Base-by-base conservation (phyloP, 2,888 invertebrate genomes). In the Ypsolopha sequella region DNA sequence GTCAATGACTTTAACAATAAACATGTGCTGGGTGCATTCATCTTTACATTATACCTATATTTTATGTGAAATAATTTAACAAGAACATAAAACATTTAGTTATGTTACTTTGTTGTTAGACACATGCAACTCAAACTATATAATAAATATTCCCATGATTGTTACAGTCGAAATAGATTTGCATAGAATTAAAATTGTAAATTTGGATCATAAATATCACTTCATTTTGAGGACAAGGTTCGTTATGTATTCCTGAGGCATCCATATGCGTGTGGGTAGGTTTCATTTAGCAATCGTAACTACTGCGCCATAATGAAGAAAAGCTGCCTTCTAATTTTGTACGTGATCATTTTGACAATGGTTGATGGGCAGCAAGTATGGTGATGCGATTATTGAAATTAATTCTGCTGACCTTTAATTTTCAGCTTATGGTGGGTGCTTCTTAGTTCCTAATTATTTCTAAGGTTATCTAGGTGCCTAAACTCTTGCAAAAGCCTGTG, bases 111-210 rank as follows among this genome's bases (percentile, higher is more conserved):
- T 24, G 24, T 24, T 24, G 4, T 24, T 24, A 3, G 24, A 24
- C 2, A 24, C 24, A 24, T 24, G 24, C 24, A 24, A 24, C 24
- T 24, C 2, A 24, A 24, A 24, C 24, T 24, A 24, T 24, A 24
- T 4, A 24, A 24, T 24, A 2, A n/a, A n/a, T n/a, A n/a, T n/a
- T n/a, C n/a, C n/a, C n/a, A n/a, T n/a, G n/a, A n/a, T 24, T 24
- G 24, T 24, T 24, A 24, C 4, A 43, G 14, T 4, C 14, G n/a
- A 13, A 43, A 43, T 13, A 14, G 13, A 38, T 47, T 47, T 47
- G 47, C 47, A 47, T 36, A 13, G n/a, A 9, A 47, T 47, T 47
- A 47, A 36, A 47, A 47, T 47, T 47, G 47, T 36, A 47, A 36
- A 47, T 47, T 7, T 36, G 9, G 13, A 36, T 36, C 47, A 47